Evolutionary conservation across 2,797 vertebrate genomes (phyloP).

Genomic region (Pantherophis vulpinus): DNA sequence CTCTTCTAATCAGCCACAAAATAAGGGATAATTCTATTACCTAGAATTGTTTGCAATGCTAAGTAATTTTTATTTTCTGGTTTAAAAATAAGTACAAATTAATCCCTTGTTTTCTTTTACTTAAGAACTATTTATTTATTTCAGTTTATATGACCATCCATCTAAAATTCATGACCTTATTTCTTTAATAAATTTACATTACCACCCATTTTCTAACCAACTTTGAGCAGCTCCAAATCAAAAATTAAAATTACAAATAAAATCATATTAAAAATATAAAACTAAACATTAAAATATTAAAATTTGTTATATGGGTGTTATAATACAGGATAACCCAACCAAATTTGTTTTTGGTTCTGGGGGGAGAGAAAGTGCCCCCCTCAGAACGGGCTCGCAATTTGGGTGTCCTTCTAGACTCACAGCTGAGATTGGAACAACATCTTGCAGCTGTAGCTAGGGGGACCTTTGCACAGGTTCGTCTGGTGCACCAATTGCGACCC

Average conservation of each 20-base stretch:
- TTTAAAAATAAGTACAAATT: neutral
- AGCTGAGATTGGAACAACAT: no score
- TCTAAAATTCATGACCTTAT: neutral
- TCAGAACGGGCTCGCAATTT: no score
- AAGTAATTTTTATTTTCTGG: neutral
- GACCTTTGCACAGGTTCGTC: no score
- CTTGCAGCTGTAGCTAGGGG: no score
- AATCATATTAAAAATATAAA: neutral
- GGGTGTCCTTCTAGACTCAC: no score
- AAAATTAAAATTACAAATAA: neutral
- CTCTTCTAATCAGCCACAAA: neutral
- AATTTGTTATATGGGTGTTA: neutral
- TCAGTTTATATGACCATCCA: neutral
- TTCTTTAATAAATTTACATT: neutral
- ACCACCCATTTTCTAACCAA: neutral
- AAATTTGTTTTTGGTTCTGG: no score
- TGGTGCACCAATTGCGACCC: no score
- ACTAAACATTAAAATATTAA: neutral
- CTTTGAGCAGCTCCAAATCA: neutral
- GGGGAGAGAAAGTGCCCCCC: no score
- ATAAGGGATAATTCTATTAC: neutral
- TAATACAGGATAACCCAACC: neutral
- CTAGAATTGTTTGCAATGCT: neutral
- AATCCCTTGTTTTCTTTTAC: neutral
- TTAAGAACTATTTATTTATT: neutral